phyloP scores from a whole-genome alignment of 2,888 invertebrate genomes.

The Eilema depressum region DNA sequence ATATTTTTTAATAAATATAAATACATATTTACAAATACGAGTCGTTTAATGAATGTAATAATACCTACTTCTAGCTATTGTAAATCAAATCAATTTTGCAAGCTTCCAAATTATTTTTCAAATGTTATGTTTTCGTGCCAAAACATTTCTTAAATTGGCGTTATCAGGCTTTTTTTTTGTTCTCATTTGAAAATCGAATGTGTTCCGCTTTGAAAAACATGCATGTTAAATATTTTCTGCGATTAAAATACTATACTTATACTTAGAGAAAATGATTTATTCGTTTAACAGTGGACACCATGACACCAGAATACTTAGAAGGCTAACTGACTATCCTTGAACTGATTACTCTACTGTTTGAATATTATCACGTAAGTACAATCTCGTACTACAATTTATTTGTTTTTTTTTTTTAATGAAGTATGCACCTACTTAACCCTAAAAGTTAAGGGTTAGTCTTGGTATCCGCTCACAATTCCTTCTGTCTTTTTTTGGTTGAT shows the following conservation, averaged over 20 bases:
- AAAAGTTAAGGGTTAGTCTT: too few relatives aligned
- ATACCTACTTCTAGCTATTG: conserved; percentile 10
- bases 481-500: too few relatives aligned
- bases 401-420: too few relatives aligned
- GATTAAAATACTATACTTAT: conserved; percentile 12
- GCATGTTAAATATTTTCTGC: conserved; percentile 7
- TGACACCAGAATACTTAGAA: not conserved
- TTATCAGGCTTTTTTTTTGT: conserved; percentile 18
- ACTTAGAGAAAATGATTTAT: conserved; percentile 2
- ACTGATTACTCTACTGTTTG: not conserved
- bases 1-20: not conserved
- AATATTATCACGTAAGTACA: not conserved
- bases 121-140: conserved; percentile 19
- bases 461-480: too few relatives aligned
- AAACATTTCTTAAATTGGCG: conserved; percentile 24
- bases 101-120: conserved; percentile 20
- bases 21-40: not conserved
- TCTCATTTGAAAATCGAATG: conserved; percentile 15
- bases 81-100: conserved; percentile 19
- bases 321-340: not conserved
- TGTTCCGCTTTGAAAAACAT: conserved; percentile 17
- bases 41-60: conserved; percentile 4
- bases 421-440: too few relatives aligned
- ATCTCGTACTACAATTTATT: not conserved
- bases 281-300: not conserved